Conservation (phyloP, 2,113 vertebrate species). For the Macroglossus sobrinus region DNA sequence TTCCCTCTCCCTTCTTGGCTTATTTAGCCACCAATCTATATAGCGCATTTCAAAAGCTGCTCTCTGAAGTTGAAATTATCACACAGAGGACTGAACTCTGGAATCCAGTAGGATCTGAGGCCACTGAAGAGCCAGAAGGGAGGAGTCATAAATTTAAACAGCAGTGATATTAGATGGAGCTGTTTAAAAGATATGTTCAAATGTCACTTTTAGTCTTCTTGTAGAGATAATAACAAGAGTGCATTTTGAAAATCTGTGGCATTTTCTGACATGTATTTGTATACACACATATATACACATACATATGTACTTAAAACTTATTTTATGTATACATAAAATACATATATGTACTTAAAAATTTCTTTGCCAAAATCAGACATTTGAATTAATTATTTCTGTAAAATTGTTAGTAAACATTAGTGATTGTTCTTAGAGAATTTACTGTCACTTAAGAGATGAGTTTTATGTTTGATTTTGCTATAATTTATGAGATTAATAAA, state of each 20-base stretch:
- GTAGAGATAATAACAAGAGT: conserved; percentile 47
- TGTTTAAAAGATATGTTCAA: conserved; percentile 63
- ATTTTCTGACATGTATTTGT: conserved; percentile 54
- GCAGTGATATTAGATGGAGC: conserved; percentile 65
- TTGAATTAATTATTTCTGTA: background rate
- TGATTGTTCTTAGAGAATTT: background rate
- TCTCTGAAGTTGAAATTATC: conserved; percentile 33
- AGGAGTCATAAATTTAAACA: conserved; percentile 78
- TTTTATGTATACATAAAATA: too few relatives aligned
- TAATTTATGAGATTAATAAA: background rate
- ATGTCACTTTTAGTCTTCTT: conserved; percentile 67
- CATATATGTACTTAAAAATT: background rate
- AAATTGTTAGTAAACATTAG: conserved; percentile 20
- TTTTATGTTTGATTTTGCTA: conserved; percentile 23
- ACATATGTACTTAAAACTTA: too few relatives aligned
- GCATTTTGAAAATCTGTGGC: conserved; percentile 39
- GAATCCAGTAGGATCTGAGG: conserved; percentile 51
- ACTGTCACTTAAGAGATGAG: background rate
- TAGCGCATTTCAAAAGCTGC: conserved; percentile 28
- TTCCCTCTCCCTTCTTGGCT: background rate
- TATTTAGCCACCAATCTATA: conserved; percentile 48
- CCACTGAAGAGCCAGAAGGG: conserved; percentile 58
- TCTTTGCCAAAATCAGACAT: conserved; percentile 12
- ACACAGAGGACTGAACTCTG: conserved; percentile 65
- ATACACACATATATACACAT: too few relatives aligned